Evolutionary conservation across 2,797 vertebrate genomes (phyloP).

Genomic region (Rhinogobio ventralis): DNA sequence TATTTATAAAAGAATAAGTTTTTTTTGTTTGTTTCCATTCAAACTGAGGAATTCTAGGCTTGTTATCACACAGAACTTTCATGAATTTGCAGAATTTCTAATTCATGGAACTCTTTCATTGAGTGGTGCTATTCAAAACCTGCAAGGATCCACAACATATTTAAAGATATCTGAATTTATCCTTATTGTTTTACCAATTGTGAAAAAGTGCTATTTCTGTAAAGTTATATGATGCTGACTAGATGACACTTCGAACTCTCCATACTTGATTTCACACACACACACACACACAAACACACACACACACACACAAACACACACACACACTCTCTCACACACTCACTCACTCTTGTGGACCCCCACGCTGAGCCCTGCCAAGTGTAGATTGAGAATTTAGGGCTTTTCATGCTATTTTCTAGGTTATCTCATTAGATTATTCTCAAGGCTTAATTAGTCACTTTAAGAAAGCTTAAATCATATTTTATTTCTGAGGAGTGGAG

Average conservation of each 20-base stretch:
- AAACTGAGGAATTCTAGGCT: neutral
- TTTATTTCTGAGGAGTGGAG: conserved; percentile 74
- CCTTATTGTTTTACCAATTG: conserved; percentile 1
- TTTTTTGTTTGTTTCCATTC: neutral
- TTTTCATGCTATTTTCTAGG: conserved; percentile 50
- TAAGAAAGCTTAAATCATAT: conserved; percentile 74
- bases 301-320: neutral
- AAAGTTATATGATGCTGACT: neutral
- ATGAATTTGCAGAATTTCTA: neutral
- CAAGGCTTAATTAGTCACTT: conserved; percentile 77
- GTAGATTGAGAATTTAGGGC: conserved; percentile 17
- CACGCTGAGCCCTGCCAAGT: conserved; percentile 22
- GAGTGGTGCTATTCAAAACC: conserved; percentile 8
- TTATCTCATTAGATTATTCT: conserved; percentile 73
- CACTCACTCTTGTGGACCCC: neutral
- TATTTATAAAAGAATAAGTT: neutral
- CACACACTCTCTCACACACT: neutral
- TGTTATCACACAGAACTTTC: neutral
- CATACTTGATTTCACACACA: conserved; percentile 5
- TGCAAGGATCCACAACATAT: neutral
- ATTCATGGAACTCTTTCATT: neutral
- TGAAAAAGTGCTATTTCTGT: neutral
- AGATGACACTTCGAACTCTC: neutral
- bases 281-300: neutral
- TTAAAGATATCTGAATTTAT: conserved; percentile 1